Evolutionary conservation across 2,113 vertebrate species (phyloP).

Genomic region (Semicossyphus pulcher): DNA sequence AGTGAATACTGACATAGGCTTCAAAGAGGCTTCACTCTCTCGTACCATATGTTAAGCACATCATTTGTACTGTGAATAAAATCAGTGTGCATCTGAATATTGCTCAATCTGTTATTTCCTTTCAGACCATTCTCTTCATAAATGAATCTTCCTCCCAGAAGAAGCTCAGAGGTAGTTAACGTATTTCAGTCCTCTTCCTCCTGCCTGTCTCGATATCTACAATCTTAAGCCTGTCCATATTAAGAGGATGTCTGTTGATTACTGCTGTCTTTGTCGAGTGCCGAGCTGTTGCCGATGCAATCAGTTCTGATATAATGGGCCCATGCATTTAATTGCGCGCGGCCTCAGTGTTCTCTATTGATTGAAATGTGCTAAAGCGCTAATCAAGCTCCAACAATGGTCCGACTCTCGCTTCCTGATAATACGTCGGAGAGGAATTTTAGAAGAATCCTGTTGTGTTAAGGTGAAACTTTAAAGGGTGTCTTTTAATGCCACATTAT

Average conservation of each 20-base stretch:
- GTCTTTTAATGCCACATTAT: background rate
- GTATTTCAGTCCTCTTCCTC: slow-evolving; percentile 46
- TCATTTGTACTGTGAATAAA: background rate
- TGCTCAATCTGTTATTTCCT: background rate
- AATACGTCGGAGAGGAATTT: slow-evolving; percentile 23
- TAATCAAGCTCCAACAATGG: slow-evolving; percentile 64
- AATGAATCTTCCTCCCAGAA: background rate
- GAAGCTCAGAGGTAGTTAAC: slow-evolving; percentile 51
- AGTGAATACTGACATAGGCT: background rate
- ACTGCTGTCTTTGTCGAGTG: slow-evolving; percentile 58
- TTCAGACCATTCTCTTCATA: background rate
- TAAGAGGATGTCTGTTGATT: slow-evolving; percentile 76
- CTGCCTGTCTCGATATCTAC: slow-evolving; percentile 54
- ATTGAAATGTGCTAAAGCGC: slow-evolving; percentile 68
- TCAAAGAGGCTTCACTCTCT: background rate
- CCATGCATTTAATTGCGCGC: slow-evolving; percentile 74
- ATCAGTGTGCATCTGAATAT: background rate
- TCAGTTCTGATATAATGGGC: slow-evolving; percentile 77
- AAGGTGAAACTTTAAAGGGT: slow-evolving; percentile 4
- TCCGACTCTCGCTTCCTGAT: slow-evolving; percentile 40
- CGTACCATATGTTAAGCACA: no score
- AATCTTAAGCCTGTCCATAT: slow-evolving; percentile 71
- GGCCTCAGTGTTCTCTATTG: slow-evolving; percentile 67
- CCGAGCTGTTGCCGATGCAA: slow-evolving; percentile 66
- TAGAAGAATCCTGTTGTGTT: slow-evolving; percentile 36